Base-by-base conservation (phyloP, 37 sponge, comb jelly and placozoan genomes). In the Mnemiopsis leidyi region DNA sequence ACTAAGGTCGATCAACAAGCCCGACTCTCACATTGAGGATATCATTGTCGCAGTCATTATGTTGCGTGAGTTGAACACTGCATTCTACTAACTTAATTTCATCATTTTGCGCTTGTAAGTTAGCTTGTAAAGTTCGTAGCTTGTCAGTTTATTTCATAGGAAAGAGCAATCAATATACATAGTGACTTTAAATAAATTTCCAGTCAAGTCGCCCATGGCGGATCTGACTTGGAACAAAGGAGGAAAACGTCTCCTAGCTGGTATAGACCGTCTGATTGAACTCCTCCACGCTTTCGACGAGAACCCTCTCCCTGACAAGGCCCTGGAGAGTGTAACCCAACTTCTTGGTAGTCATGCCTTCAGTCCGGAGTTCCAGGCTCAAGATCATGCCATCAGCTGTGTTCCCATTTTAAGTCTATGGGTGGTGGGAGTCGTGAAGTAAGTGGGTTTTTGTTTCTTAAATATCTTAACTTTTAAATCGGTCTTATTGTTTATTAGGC, bases 141-240 rank as follows among this genome's bases (percentile, higher is more conserved):
- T n/a, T n/a, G n/a, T n/a, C n/a, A n/a, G n/a, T n/a, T n/a, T n/a
- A n/a, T n/a, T n/a, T n/a, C n/a, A n/a, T n/a, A n/a, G n/a, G n/a
- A n/a, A n/a, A n/a, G n/a, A n/a, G n/a, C n/a, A n/a, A n/a, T n/a
- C n/a, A n/a, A n/a, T n/a, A n/a, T n/a, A n/a, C n/a, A n/a, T n/a
- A n/a, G n/a, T n/a, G n/a, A n/a, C n/a, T n/a, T n/a, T n/a, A n/a
- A n/a, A n/a, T n/a, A n/a, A n/a, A n/a, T n/a, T 36, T 40, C 23
- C 73, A 93, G 92, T 96, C 26, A 97, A 96, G 68, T 96, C 96
- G 33, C 95, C 98, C 38, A 90, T 92, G 85, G 94, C 96, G 32
- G 98, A 97, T 67, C n/a, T 96, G 18, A 94, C 98, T 0, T 97
- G 98, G 98, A 95, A 95, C 71, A 97, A 97, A 76, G 98, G 98